Conservation (phyloP, 2,113 vertebrate species). For the Charina bottae region DNA sequence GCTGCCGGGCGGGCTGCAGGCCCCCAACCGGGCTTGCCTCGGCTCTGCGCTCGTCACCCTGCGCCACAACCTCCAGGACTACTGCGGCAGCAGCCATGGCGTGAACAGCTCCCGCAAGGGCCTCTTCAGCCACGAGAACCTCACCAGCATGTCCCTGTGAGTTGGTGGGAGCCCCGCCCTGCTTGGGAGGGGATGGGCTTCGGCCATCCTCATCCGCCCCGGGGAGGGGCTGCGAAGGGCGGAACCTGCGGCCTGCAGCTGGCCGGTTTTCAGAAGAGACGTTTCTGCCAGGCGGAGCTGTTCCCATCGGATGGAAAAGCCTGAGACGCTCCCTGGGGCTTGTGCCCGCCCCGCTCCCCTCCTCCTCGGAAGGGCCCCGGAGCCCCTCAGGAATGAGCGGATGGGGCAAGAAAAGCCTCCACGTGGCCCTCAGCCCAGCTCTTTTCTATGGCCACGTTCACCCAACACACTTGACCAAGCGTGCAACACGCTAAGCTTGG, state of each 20-base stretch:
- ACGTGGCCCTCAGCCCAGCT: background rate
- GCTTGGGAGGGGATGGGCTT: background rate
- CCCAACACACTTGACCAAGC: background rate
- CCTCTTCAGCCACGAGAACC: constrained; percentile 87
- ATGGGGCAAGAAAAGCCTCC: background rate
- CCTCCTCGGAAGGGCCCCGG: background rate
- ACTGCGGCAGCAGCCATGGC: constrained; percentile 78
- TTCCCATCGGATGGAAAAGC: too few species aligned
- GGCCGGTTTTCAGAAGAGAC: background rate
- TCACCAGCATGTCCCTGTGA: constrained; percentile 91
- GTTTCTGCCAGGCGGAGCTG: background rate
- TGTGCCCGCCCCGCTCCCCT: background rate
- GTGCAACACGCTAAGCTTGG: background rate
- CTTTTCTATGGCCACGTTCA: background rate
- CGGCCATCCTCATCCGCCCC: background rate
- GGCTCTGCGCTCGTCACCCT: constrained; percentile 90
- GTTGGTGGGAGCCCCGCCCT: background rate
- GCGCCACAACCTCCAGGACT: constrained; percentile 90
- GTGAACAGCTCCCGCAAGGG: constrained; percentile 81
- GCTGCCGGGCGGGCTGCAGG: constrained; percentile 85
- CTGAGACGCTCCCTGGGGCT: accelerated
- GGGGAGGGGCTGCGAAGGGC: background rate
- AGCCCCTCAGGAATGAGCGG: background rate
- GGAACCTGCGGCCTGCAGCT: too few species aligned
- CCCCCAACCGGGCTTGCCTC: constrained; percentile 88